phyloP scores from a whole-genome alignment of 2,113 vertebrate genomes.

The Vulpes ferrilata region DNA sequence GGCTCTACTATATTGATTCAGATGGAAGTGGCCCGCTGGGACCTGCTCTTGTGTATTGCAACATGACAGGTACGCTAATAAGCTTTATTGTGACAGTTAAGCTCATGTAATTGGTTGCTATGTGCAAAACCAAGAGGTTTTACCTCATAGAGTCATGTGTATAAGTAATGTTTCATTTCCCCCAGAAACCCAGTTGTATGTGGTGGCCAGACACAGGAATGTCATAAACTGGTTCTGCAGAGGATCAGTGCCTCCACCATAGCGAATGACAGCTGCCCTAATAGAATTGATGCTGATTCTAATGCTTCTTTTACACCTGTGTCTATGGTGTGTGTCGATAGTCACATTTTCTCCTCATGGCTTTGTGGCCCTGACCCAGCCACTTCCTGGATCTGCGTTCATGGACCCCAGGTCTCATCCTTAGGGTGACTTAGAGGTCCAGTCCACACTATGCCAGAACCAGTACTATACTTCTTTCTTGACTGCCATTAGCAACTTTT shows the following conservation, averaged over 20 bases:
- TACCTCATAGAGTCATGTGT: not conserved
- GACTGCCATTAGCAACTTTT: not conserved
- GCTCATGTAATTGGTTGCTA: not conserved
- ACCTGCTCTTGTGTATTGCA: constrained; percentile 84
- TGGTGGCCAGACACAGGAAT: not conserved
- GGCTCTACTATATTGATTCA: constrained; percentile 92
- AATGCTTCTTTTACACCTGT: not conserved
- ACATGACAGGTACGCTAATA: constrained; percentile 70
- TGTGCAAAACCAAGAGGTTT: not conserved
- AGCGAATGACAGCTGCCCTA: not conserved
- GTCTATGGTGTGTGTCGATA: not conserved
- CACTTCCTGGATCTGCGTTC: not conserved
- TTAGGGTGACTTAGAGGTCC: not conserved
- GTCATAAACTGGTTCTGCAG: not conserved
- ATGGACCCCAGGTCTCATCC: too few species aligned
- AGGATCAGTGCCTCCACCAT: not conserved
- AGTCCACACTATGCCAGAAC: not conserved
- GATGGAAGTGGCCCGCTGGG: constrained; percentile 94
- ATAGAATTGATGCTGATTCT: too few species aligned
- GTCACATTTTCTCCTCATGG: not conserved
- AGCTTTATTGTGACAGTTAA: too few species aligned
- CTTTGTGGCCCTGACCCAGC: not conserved
- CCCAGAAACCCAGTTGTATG: not conserved
- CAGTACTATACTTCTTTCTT: not conserved
- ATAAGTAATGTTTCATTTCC: not conserved